Conservation (phyloP, 2,113 vertebrate species). For the Anseranas semipalmata region DNA sequence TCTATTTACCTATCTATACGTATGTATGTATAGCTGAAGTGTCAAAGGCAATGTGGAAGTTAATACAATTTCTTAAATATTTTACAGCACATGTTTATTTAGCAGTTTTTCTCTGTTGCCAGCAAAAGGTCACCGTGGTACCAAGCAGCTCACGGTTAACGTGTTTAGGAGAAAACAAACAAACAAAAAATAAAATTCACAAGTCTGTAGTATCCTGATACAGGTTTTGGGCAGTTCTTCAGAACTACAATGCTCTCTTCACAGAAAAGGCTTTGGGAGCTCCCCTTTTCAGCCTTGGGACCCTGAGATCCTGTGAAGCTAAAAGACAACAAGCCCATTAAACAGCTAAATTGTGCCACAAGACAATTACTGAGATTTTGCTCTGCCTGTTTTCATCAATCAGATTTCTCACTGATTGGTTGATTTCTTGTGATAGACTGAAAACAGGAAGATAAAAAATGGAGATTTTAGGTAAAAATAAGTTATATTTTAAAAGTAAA, state of each 20-base stretch:
- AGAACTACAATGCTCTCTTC: background rate
- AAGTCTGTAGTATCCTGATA: background rate
- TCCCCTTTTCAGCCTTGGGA: background rate
- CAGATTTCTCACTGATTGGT: background rate
- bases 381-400: background rate
- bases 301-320: background rate
- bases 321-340: background rate
- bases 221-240: background rate
- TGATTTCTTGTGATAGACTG: background rate
- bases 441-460: background rate
- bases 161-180: background rate
- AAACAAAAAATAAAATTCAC: background rate
- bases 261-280: background rate
- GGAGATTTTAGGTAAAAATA: background rate
- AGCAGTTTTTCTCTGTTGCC: background rate
- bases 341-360: background rate
- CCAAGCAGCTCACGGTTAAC: background rate
- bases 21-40: background rate
- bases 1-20: background rate
- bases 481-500: background rate
- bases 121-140: background rate
- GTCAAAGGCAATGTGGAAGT: background rate
- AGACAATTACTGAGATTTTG: background rate
- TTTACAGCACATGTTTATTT: background rate
- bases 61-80: background rate